Base-by-base conservation (phyloP, 2,888 invertebrate species). In the Tolmerus cingulatus region DNA sequence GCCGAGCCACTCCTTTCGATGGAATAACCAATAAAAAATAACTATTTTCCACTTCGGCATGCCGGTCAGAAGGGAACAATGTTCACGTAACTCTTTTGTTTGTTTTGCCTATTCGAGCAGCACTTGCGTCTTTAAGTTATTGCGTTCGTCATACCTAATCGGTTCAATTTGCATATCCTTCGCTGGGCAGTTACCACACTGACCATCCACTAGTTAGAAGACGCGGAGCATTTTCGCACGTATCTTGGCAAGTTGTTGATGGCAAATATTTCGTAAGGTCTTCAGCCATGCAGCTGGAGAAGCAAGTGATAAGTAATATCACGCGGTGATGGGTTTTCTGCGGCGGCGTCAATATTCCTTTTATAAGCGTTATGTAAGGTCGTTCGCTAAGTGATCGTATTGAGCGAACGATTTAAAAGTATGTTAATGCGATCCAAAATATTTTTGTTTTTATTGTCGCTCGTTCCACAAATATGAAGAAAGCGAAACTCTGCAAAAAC, bases 91-190 rank as follows among this genome's bases (percentile, higher is more conserved):
- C 51, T 37, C 84, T 74, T 37, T 84, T 84, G 66, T 84, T 84
- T 66, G 84, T 66, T 66, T 81, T 55, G 55, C 34, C 55, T 37
- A 81, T 55, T 55, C 55, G 51, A 34, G 55, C 57, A 57, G 55
- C 51, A 57, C 34, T 57, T 84, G 23, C 40, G 37, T 84, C 74
- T 37, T 84, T 23, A 23, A 74, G 66, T 66, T 57, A 84, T 84
- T 84, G 66, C 84, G 84, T 84, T 74, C 84, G 74, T 84, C 84
- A 66, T 66, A 84, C 40, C 74, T 43, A 84, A 84, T 84, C 84
- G 43, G 74, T 34, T 37, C 40, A 74, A 84, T 84, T 84, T 84
- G n/a, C 84, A 84, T 84, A 82, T 82, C 51, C 55, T 37, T 57
- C 66, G 19, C 55, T 19, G 16, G 37, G 2, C 57, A 5, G 51